Conservation (phyloP, 2,113 vertebrate genomes). For the Rhea americana region DNA sequence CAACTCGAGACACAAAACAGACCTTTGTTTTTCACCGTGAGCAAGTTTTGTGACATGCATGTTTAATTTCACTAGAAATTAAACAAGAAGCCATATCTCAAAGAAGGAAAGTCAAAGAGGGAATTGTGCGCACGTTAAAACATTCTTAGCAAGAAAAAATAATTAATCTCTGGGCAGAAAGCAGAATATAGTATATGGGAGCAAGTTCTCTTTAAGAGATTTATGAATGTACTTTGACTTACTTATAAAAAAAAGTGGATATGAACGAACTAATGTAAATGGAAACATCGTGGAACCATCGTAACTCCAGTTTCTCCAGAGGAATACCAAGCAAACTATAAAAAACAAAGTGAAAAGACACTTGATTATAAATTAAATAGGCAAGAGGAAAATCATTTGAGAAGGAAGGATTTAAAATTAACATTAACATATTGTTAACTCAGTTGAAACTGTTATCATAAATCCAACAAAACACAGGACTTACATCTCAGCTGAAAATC, state of each 20-base stretch:
- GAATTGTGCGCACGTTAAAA: not conserved
- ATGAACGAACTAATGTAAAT: not conserved
- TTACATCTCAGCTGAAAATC: not conserved
- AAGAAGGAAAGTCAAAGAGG: constrained; percentile 13
- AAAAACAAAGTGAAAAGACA: not conserved
- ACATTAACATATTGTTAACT: not conserved
- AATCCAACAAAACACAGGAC: not conserved
- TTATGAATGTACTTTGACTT: not conserved
- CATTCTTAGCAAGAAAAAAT: not conserved
- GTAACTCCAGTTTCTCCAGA: not conserved
- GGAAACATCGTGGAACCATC: not conserved
- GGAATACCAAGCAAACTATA: not conserved
- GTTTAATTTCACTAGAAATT: constrained; percentile 14
- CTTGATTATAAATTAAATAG: not conserved
- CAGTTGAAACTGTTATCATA: not conserved
- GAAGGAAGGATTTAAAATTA: not conserved
- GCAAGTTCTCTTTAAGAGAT: not conserved
- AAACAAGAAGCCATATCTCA: not conserved
- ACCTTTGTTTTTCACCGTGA: not conserved
- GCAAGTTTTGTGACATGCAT: not conserved
- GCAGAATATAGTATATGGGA: not conserved
- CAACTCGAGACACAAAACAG: constrained; percentile 23
- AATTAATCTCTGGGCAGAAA: not conserved
- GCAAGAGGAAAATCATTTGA: not conserved
- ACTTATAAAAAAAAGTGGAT: not conserved